phyloP scores from a whole-genome alignment of 1,140 invertebrate genomes.

The Leptinotarsa texana region DNA sequence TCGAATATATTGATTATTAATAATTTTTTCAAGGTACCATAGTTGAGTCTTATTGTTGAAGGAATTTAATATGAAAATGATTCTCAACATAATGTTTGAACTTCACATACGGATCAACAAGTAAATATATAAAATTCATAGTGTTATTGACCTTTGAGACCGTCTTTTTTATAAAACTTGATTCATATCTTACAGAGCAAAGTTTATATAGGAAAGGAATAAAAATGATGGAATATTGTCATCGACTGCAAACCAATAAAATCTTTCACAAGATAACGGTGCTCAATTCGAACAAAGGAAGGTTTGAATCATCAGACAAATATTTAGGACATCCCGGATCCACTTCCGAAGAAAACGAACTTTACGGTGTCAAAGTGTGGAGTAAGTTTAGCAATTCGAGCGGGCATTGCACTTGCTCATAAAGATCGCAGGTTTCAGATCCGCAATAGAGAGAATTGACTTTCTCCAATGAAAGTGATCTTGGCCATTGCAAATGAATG shows the following conservation, averaged over 20 bases:
- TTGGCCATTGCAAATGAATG: not conserved
- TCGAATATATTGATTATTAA: too few species aligned
- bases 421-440: conserved; percentile 5
- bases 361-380: not conserved
- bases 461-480: conserved; percentile 5
- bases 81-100: too few species aligned
- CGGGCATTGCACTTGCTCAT: conserved; percentile 6
- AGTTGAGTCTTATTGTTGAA: too few species aligned
- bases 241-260: not conserved
- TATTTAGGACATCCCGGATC: not conserved
- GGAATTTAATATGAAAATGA: too few species aligned
- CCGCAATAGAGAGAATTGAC: conserved; percentile 1
- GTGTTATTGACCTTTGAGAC: too few species aligned
- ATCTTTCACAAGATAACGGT: not conserved
- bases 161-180: too few species aligned
- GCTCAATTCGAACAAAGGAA: not conserved
- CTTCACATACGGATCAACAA: too few species aligned
- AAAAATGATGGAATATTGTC: too few species aligned
- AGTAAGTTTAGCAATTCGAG: not conserved
- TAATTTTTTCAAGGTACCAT: too few species aligned
- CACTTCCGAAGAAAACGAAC: not conserved
- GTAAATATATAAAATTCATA: too few species aligned
- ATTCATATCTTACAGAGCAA: too few species aligned
- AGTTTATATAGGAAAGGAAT: too few species aligned
- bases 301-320: not conserved